Percentiles rank a stretch among this genome's conserved stretches.
Evolutionary conservation across 2,113 vertebrate species (phyloP).

Genomic region (Callipepla squamata): DNA sequence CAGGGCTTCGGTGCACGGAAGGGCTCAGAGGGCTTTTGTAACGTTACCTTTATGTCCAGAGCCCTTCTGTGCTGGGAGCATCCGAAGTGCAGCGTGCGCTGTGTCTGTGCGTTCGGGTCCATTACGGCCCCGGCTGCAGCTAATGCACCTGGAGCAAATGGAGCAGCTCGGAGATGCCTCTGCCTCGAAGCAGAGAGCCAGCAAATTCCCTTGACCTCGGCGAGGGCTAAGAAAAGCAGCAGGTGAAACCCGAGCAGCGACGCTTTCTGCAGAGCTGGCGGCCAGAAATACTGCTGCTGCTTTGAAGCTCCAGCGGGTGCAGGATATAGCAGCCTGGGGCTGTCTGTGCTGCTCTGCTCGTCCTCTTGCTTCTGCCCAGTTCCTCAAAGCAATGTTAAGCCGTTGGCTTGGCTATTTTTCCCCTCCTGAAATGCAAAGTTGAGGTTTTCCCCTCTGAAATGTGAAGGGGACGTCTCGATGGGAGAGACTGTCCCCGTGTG

Average conservation of each 20-base stretch:
- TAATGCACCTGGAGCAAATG: accelerated
- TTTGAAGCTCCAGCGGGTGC: accelerated
- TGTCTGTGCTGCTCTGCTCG: neutral
- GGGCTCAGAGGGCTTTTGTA: accelerated
- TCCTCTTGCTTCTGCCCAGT: neutral
- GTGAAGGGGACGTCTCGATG: neutral
- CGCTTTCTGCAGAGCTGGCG: neutral
- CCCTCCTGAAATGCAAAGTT: accelerated
- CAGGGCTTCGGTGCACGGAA: neutral
- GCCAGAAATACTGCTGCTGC: neutral
- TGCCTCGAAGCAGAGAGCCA: neutral
- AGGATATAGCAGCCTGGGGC: neutral
- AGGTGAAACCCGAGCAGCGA: neutral
- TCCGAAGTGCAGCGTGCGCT: accelerated
- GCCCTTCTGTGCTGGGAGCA: neutral
- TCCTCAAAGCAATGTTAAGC: accelerated
- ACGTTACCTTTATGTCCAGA: neutral
- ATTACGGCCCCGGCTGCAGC: accelerated
- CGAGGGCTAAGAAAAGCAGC: conserved; percentile 18
- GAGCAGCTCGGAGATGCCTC: neutral
- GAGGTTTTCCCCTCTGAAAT: neutral
- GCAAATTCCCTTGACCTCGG: neutral
- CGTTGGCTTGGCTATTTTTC: accelerated
- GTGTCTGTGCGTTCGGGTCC: neutral
- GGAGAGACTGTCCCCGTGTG: neutral